Evolutionary conservation across 1,140 invertebrate species (phyloP).

Genomic region (Euborellia annulipes): DNA sequence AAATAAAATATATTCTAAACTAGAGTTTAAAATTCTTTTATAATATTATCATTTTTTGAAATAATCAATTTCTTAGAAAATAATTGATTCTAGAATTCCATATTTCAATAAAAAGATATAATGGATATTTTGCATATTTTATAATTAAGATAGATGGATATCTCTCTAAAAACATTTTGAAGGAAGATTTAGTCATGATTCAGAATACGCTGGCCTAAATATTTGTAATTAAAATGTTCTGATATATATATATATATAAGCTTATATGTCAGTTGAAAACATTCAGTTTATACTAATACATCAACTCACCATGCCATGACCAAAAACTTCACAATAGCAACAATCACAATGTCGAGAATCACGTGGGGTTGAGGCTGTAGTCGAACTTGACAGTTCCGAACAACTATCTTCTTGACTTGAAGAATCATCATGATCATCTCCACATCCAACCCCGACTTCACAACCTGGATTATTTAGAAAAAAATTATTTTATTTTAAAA

Average conservation of each 20-base stretch:
- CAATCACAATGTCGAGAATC: conserved; percentile 50
- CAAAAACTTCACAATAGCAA: conserved; percentile 58
- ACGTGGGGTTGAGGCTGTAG: conserved; percentile 30
- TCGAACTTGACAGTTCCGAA: conserved; percentile 32
- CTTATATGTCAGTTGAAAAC: conserved; percentile 9
- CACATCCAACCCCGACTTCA: conserved; percentile 17
- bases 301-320: conserved; percentile 43
- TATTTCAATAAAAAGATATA: no score
- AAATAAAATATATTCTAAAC: no score
- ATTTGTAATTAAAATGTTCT: background rate
- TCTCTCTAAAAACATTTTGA: no score
- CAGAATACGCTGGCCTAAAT: background rate
- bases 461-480: background rate
- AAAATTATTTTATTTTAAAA: background rate
- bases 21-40: no score
- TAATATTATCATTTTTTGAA: no score
- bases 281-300: background rate
- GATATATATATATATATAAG: no score
- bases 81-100: no score
- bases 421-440: conserved; percentile 30
- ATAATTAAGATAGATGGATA: no score
- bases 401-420: conserved; percentile 37
- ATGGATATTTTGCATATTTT: no score
- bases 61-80: no score
- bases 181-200: background rate